Base-by-base conservation (phyloP, 2,797 vertebrate genomes). In the Thripadectes ignobilis region DNA sequence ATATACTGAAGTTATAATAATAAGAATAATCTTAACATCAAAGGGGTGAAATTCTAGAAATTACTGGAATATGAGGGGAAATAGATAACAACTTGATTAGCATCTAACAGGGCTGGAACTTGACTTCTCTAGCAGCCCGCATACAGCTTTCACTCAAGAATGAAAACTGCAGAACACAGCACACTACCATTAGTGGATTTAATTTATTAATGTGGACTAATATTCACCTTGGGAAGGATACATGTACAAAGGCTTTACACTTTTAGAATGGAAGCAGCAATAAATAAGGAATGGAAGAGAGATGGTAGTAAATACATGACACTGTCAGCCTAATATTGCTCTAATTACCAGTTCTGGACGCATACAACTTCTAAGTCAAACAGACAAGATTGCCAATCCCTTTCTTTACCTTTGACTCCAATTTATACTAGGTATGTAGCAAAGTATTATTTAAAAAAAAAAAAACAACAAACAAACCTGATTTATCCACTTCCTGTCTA, bases 241-340 rank as follows among this genome's bases (percentile, higher is more conserved):
- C 0, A 0, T 67, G 72, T 76, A 78, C 51, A 81, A 84, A 84
- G 63, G 58, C 57, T 26, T 88, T 91, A 76, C 74, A 87, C 52
- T 29, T 24, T 76, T 69, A 34, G 29, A 79, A 94, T 45, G 59
- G 34, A 71, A 7, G 1, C 24, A 91, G 45, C 1, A 0, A 92
- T 73, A 92, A 94, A 89, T 95, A 94, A 92, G 54, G 75, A 94
- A 95, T 7, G 14, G 71, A 85, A 61, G 62, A 80, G 54, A 84
- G 36, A 52, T 32, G 32, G 83, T 66, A 80, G 54, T 61, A 92
- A 86, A 88, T 76, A 84, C 10, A 81, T 48, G 55, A 69, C n/a
- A 62, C n/a, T 48, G 48, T 55, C 83, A 84, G 73, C 43, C 27
- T 90, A 85, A 45, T 66, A 55, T 62, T 88, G 89, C 55, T 86